Evolutionary conservation across 1,140 invertebrate genomes (phyloP), one percentile per base, ranked within the genome.

Genomic region (Rhyzopertha dominica): DNA sequence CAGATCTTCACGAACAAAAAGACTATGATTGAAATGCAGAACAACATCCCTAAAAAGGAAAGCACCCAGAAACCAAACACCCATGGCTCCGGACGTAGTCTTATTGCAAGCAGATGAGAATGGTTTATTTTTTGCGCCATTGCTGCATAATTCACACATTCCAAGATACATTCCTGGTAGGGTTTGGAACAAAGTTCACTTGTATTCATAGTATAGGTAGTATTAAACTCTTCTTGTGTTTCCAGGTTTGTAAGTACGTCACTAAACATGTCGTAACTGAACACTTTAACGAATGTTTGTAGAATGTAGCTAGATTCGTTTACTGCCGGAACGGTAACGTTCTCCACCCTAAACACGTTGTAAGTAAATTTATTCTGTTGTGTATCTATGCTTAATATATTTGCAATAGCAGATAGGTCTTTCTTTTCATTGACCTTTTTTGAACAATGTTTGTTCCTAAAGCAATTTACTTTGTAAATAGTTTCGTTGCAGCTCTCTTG

Each of bases 1-100:
- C 62, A 70, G 7, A 74, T 64, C 12, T 67, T 57, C 22, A 68
- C 58, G 10, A 73, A 51, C 16, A 74, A 65, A 41, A 74, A 74
- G 8, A 68, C 63, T 25, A 74, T 55, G 32, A 74, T 72, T 14
- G 69, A 63, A 25, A 73, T 47, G 32, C 70, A 72, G 31, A 73
- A 64, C 3, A 73, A 44, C 17, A 74, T 53, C 13, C 73, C 73
- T 5, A 74, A 48, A 17, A 69, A 59, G 5, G 72, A 67, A 4
- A 73, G 54, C 12, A 71, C 70, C 29, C 73, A 51, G 32, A 73
- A 71, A 1, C 68, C 69, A 47, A 67, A 70, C 35, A 74, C 65
- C 71, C 72, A 74, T 2, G 71, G 58, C 30, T 73, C 72, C 9
- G 66, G 59, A 36, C 69, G 66, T 28, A 74, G 49, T 4, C 38